Percentiles rank a stretch among this genome's conserved stretches.
Conservation (phyloP, 1,140 invertebrate genomes). For the Antheraea pernyi region DNA sequence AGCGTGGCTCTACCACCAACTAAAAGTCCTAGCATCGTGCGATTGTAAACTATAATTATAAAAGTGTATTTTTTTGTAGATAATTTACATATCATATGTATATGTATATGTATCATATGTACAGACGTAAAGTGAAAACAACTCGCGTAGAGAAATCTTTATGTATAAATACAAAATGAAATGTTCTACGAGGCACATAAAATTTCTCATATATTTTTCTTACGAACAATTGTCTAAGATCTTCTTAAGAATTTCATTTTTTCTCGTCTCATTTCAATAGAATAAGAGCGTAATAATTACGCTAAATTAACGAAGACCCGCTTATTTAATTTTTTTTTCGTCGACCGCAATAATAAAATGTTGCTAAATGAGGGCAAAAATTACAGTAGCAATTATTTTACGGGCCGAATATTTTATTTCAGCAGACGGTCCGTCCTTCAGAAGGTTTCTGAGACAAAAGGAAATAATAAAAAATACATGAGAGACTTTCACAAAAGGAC, state of each 20-base stretch:
- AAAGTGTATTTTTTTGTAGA: too few species aligned
- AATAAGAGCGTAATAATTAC: constrained; percentile 39
- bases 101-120: too few species aligned
- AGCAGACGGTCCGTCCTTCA: constrained; percentile 41
- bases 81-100: too few species aligned
- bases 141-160: too few species aligned
- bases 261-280: background rate
- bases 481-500: constrained; percentile 15
- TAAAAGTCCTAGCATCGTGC: too few species aligned
- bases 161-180: too few species aligned
- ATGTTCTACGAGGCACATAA: too few species aligned
- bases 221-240: background rate
- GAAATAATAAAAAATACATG: constrained; percentile 59
- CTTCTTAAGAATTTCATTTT: background rate
- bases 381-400: constrained; percentile 63
- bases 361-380: constrained; percentile 58
- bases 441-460: constrained; percentile 50
- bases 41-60: too few species aligned
- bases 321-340: constrained; percentile 25
- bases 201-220: background rate
- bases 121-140: too few species aligned
- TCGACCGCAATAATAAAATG: constrained; percentile 40
- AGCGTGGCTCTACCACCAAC: too few species aligned
- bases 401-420: constrained; percentile 62
- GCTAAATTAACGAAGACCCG: constrained; percentile 38